Base-by-base conservation (phyloP, 2,113 vertebrate species). In the Odontesthes bonariensis region DNA sequence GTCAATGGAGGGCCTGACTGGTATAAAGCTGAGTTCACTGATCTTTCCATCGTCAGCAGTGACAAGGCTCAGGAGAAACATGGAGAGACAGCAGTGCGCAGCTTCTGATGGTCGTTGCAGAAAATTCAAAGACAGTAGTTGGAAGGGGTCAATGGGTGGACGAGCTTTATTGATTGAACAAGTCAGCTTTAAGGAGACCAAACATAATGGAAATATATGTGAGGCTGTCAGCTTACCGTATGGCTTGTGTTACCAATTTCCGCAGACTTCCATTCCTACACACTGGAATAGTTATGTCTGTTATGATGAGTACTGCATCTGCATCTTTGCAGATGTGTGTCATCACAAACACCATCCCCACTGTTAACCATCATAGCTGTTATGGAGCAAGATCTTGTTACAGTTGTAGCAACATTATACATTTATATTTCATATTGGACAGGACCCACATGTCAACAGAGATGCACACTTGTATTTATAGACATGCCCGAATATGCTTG, bases 401-500 rank as follows among this genome's bases (percentile, higher is more conserved):
- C 1, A 1, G 31, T 46, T 58, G 35, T 61, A 0, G 20, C 27
- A 61, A 0, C 38, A 55, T n/a, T 31, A 27, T 27, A 42, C 20
- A 56, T 56, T 76, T 69, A 42, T 13, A n/a, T 35, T 42, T 31
- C n/a, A 35, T 16, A 64, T 65, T 32, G 19, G 58, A 58, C 46
- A 71, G 54, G 46, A 77, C 49, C 38, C 38, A 14, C 9, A 2
- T 42, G 5, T 60, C 42, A 19, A 8, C 22, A 49, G 6, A 33
- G 32, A 58, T 23, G 11, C 17, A 4, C 40, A 33, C 42, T 8
- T 61, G 35, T 44, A 23, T 44, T 23, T 22, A 57, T 10, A 47
- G 64, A 76, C 51, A 38, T 0, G 0, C 19, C 27, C 20, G 54
- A 66, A 66, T 75, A 75, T 6, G 20, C 32, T 71, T 80, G 69